Evolutionary conservation across 2,113 vertebrate genomes (phyloP).

Genomic region (Jaculus jaculus): DNA sequence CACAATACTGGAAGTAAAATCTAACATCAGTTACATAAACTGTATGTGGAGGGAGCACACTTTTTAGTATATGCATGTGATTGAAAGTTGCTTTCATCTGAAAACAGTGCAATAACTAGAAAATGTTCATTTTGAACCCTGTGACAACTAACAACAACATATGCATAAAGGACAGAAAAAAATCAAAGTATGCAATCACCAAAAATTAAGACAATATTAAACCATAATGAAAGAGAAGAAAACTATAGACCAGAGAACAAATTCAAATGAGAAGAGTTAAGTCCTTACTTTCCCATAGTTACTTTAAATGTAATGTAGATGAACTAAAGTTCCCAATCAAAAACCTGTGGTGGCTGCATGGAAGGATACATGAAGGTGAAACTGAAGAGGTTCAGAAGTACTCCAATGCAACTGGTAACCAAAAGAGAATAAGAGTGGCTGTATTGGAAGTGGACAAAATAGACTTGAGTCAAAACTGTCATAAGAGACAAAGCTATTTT

Average conservation of each 20-base stretch:
- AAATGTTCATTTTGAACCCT: background rate
- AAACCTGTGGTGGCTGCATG: background rate
- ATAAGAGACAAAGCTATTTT: background rate
- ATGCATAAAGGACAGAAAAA: slow-evolving; percentile 1
- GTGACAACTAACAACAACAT: background rate
- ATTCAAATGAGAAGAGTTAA: background rate
- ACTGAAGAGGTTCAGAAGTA: background rate
- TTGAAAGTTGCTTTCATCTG: background rate
- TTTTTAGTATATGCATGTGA: background rate
- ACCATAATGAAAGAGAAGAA: background rate
- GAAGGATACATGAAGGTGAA: background rate
- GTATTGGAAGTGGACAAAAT: background rate
- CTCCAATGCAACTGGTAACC: background rate
- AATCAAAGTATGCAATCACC: background rate
- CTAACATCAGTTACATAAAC: background rate
- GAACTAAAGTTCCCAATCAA: background rate
- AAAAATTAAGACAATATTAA: background rate
- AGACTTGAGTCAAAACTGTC: background rate
- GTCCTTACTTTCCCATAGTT: background rate
- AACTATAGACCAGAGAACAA: background rate
- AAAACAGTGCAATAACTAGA: background rate
- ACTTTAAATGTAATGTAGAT: slow-evolving; percentile 14
- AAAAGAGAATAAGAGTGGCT: background rate
- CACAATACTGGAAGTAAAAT: background rate
- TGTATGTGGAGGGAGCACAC: background rate